These are phyloP conservation scores for Vanessa atalanta DNA, from an alignment of 1,140 invertebrate genomes.

Conservation along the genomic window DNA sequence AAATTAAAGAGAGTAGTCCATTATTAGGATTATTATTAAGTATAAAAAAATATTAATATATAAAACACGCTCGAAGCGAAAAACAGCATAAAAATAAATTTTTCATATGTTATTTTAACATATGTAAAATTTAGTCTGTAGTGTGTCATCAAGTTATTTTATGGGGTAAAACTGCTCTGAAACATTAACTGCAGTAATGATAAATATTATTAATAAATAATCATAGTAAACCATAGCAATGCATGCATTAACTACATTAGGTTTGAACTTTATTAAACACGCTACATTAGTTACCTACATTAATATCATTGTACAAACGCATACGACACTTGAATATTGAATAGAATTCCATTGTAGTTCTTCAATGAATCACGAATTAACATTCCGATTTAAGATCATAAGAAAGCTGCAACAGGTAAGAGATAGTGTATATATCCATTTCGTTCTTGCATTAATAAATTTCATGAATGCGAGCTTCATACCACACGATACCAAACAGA, in stretches of 20 bases:
- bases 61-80: no score
- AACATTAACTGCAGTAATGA: no score
- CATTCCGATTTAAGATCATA: not conserved
- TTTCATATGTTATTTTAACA: no score
- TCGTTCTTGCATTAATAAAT: not conserved
- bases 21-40: no score
- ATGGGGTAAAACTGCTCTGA: no score
- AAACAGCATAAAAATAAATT: no score
- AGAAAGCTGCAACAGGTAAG: not conserved
- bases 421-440: not conserved
- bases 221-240: not conserved
- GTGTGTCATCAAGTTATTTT: no score
- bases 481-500: not conserved
- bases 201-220: no score
- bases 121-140: no score
- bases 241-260: not conserved
- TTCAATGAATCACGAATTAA: slow-evolving; percentile 9
- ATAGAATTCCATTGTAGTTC: slow-evolving; percentile 16
- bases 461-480: slow-evolving; percentile 11
- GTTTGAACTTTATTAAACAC: not conserved
- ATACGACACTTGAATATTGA: slow-evolving; percentile 15
- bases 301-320: not conserved
- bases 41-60: no score
- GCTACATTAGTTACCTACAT: not conserved
- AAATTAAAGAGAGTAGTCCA: no score